Conservation (phyloP, 2,888 invertebrate genomes). For the Dorcus parallelipipedus region DNA sequence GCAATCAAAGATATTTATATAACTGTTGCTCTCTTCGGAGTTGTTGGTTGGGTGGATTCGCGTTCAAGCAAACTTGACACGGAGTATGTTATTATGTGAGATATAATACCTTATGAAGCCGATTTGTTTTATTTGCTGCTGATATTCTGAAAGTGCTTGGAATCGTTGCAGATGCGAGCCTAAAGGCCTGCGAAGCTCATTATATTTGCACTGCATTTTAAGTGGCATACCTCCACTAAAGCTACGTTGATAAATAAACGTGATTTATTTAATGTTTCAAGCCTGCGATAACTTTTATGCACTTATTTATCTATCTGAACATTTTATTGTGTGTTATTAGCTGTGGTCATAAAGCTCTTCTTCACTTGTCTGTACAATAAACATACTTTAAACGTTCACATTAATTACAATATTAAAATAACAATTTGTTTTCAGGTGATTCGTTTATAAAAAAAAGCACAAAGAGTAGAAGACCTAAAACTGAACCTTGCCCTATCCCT, state of each 20-base stretch:
- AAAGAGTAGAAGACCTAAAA: too few relatives aligned
- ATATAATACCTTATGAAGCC: background rate
- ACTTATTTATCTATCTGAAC: too few relatives aligned
- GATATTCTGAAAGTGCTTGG: background rate
- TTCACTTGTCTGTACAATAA: too few relatives aligned
- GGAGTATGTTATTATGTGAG: background rate
- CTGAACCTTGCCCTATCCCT: too few relatives aligned
- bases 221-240: background rate
- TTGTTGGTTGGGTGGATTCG: background rate
- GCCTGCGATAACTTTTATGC: too few relatives aligned
- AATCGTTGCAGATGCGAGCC: background rate
- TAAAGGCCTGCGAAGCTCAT: background rate
- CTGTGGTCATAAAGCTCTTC: too few relatives aligned
- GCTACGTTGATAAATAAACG: background rate
- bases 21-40: background rate
- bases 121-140: background rate
- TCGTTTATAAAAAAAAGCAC: too few relatives aligned
- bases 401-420: too few relatives aligned
- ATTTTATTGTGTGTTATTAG: too few relatives aligned
- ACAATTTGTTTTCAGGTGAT: too few relatives aligned
- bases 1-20: background rate
- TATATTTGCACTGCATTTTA: slow-evolving; percentile 1
- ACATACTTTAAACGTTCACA: too few relatives aligned
- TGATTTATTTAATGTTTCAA: background rate
- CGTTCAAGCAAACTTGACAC: background rate